Evolutionary conservation across 2,888 invertebrate species (phyloP), one percentile per base, ranked within the genome.

Genomic region (Protonemura montana): DNA sequence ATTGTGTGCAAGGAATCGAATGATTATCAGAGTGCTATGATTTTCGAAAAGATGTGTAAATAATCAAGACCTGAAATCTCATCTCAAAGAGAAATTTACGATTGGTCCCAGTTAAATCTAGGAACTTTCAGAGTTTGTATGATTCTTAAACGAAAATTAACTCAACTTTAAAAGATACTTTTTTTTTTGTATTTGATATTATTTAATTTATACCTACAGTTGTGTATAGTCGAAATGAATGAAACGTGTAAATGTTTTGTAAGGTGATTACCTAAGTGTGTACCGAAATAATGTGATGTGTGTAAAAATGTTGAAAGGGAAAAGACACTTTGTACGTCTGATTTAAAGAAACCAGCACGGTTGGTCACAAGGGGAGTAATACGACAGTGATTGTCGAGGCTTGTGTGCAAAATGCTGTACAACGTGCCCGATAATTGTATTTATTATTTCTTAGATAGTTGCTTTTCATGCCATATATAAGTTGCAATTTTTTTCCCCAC

Each of bases 201-300:
- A 59, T 59, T 59, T 59, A 59, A 59, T 59, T 59, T 59, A 59
- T 59, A n/a, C n/a, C n/a, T n/a, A 59, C 59, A 59, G 59, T 59
- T 59, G 59, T 59, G 7, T 59, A 59, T 59, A 59, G 59, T 21
- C 13, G 59, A 59, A 7, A 59, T 59, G 59, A 59, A 59, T 59
- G 59, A 59, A 21, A 59, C 7, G 59, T 59, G 59, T 59, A 59
- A 59, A 59, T 59, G 59, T 59, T 59, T 59, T 59, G 16, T 59
- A 59, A 21, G 59, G 59, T 59, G 59, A 59, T 59, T 59, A 59
- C 59, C 35, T 59, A 59, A 10, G 59, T 59, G 59, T 59, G 59
- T 59, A 59, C 59, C 59, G 59, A 59, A 59, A 59, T 59, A 59
- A 59, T 59, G 59, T 59, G 59, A 59, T 59, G 59, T 59, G 59